Conservation (phyloP, 2,797 vertebrate species). For the Channa striata region DNA sequence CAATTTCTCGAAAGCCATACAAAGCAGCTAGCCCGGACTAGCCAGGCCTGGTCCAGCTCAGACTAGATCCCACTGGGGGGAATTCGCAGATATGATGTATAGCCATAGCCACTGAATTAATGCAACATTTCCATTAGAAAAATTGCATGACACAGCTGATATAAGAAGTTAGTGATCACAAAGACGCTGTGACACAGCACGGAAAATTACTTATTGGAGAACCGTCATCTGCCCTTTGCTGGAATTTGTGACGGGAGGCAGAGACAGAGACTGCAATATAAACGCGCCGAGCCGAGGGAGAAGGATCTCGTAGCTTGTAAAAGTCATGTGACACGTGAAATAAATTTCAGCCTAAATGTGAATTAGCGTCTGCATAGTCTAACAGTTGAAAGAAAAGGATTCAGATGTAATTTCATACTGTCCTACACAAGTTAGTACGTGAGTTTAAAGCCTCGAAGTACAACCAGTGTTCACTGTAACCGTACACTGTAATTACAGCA, state of each 20-base stretch:
- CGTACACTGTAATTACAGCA: conserved; percentile 59
- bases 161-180: conserved; percentile 78
- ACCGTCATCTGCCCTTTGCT: conserved; percentile 73
- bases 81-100: conserved; percentile 75
- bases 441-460: conserved; percentile 50
- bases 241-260: conserved; percentile 66
- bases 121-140: conserved; percentile 84
- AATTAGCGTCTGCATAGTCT: conserved; percentile 25
- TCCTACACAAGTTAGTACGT: conserved; percentile 21
- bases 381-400: conserved; percentile 31
- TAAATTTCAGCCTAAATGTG: conserved; percentile 38
- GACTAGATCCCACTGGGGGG: conserved; percentile 59
- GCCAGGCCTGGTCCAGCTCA: conserved; percentile 1
- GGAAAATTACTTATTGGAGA: conserved; percentile 83
- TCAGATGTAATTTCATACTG: conserved; percentile 56
- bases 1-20: conserved; percentile 38
- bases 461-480: conserved; percentile 47
- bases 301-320: conserved; percentile 17
- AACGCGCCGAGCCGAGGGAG: neutral
- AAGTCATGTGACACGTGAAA: conserved; percentile 17
- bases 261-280: conserved; percentile 28
- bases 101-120: conserved; percentile 73
- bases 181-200: conserved; percentile 68
- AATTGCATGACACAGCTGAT: conserved; percentile 82
- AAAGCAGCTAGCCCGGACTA: conserved; percentile 4